A percentile compares a stretch with the other conserved stretches of the same genome.
phyloP scores from a whole-genome alignment of 2,888 invertebrate genomes.

The Ochropleura leucogaster region DNA sequence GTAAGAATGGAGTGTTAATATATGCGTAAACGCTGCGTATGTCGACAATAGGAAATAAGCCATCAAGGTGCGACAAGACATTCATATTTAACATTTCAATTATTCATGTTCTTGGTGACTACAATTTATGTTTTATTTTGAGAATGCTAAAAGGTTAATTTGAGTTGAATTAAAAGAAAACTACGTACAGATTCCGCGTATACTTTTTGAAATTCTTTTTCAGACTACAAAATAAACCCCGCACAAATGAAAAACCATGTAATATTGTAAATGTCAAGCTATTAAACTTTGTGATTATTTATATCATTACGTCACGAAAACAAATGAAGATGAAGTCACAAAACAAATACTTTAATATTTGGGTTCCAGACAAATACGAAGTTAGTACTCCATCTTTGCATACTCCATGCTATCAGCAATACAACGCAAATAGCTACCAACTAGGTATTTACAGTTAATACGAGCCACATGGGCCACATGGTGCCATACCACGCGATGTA shows the following conservation, averaged over 20 bases:
- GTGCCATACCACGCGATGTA: conserved; percentile 41
- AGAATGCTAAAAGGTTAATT: background rate
- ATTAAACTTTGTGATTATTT: no score
- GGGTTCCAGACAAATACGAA: background rate
- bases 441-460: conserved; percentile 34
- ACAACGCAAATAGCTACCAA: conserved; percentile 12
- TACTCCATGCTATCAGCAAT: background rate
- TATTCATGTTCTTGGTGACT: background rate
- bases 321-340: no score
- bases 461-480: conserved; percentile 52
- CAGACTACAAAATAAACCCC: no score
- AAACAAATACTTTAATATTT: background rate
- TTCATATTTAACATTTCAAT: conserved; percentile 21
- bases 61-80: conserved; percentile 22
- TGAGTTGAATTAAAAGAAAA: no score
- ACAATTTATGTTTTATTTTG: background rate
- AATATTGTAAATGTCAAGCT: no score
- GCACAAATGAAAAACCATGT: no score
- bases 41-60: conserved; percentile 29
- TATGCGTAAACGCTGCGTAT: background rate
- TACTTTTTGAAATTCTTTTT: no score
- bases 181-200: no score
- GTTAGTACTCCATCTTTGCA: background rate
- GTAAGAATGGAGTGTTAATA: conserved; percentile 6
- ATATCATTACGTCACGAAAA: no score